Percentiles rank a stretch among this genome's conserved stretches.
These are phyloP conservation scores for Erpetoichthys calabaricus DNA, from an alignment of 2,797 vertebrate genomes.

Conservation along the genomic window DNA sequence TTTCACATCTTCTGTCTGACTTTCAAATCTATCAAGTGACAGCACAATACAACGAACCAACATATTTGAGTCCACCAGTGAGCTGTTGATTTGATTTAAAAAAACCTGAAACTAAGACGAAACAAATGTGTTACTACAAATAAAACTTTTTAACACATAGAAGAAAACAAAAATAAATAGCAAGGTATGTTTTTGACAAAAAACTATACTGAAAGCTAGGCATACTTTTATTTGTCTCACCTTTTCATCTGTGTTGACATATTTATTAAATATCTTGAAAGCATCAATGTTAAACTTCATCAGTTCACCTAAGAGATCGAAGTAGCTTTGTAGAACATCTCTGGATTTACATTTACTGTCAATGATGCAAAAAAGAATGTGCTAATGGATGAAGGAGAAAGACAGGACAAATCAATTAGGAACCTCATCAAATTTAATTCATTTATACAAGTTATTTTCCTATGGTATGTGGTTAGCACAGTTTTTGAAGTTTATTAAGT, in stretches of 20 bases:
- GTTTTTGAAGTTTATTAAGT: too few relatives aligned
- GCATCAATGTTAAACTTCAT: constrained; percentile 98
- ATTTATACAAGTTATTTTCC: not conserved
- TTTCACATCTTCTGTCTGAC: constrained; percentile 82
- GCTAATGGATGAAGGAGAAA: constrained; percentile 43
- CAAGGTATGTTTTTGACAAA: not conserved
- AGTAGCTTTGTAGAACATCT: constrained; percentile 96
- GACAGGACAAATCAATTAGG: not conserved
- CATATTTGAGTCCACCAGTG: constrained; percentile 96
- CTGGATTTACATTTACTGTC: constrained; percentile 93
- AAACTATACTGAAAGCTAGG: not conserved
- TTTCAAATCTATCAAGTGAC: constrained; percentile 89
- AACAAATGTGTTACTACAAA: not conserved
- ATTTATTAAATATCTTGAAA: constrained; percentile 96
- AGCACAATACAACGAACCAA: constrained; percentile 89
- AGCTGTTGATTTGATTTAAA: constrained; percentile 93
- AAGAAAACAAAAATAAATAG: not conserved
- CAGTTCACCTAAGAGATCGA: constrained; percentile 90
- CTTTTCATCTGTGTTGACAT: constrained; percentile 94
- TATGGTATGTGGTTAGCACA: not conserved
- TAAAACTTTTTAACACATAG: not conserved
- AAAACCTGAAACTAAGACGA: constrained; percentile 81
- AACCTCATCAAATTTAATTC: not conserved
- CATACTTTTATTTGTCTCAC: constrained; percentile 32
- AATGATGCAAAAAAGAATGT: constrained; percentile 96